phyloP scores from a whole-genome alignment of 1,140 invertebrate genomes.

The Scaptomyza montana region DNA sequence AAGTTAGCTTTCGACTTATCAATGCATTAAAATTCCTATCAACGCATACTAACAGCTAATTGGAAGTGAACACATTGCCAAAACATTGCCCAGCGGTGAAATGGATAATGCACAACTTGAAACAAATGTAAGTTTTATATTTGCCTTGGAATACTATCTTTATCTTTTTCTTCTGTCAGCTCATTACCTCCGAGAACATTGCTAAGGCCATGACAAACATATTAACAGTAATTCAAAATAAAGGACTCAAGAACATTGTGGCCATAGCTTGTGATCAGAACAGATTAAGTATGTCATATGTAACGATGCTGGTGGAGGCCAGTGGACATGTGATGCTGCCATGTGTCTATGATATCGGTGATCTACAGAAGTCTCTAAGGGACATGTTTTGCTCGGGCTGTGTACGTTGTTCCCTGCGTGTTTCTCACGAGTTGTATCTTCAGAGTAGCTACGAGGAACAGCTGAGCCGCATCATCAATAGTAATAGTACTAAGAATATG shows the following conservation, averaged over 20 bases:
- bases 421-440: conserved; percentile 1
- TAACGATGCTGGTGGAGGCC: conserved; percentile 10
- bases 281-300: conserved; percentile 5
- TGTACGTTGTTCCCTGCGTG: conserved; percentile 18
- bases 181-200: conserved; percentile 13
- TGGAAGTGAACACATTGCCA: conserved; percentile 19
- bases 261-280: conserved; percentile 23
- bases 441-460: conserved; percentile 19
- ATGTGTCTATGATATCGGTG: conserved; percentile 6
- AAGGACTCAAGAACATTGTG: conserved; percentile 20
- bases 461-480: conserved; percentile 16
- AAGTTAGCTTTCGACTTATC: not conserved
- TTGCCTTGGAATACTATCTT: not conserved
- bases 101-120: conserved; percentile 7
- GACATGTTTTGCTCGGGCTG: conserved; percentile 33
- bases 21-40: not conserved
- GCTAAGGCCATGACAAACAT: conserved; percentile 24
- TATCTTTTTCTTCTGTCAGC: not conserved
- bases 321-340: conserved; percentile 7
- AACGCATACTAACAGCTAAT: conserved; percentile 1
- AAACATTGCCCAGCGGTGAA: conserved; percentile 3
- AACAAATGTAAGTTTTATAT: conserved; percentile 12
- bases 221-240: conserved; percentile 7
- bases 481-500: conserved; percentile 28
- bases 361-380: conserved; percentile 22